Conservation (phyloP, 2,797 vertebrate species). For the Sarcophilus harrisii region DNA sequence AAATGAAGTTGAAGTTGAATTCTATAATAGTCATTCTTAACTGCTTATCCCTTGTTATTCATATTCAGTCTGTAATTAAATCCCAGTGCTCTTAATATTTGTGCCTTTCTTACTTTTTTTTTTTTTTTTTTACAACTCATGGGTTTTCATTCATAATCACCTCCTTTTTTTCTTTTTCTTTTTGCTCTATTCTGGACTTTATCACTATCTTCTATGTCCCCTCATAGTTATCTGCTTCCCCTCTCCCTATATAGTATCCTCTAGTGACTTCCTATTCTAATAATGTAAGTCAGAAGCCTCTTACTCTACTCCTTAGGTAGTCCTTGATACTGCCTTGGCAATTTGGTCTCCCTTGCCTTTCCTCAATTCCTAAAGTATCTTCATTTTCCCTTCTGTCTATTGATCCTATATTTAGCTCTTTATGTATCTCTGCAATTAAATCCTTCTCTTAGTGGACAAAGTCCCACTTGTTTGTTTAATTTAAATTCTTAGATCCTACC, state of each 20-base stretch:
- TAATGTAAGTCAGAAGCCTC: background rate
- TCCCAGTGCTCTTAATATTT: background rate
- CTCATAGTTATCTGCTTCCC: background rate
- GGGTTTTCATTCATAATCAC: background rate
- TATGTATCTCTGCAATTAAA: background rate
- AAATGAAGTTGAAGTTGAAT: background rate
- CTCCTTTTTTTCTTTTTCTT: background rate
- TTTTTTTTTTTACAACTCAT: too few relatives aligned
- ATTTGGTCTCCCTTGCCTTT: background rate
- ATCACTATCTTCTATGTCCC: background rate
- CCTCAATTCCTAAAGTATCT: background rate
- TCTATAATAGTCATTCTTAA: background rate
- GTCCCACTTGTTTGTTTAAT: background rate
- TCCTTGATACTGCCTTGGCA: background rate
- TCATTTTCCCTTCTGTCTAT: background rate
- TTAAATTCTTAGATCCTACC: background rate
- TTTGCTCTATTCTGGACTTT: background rate
- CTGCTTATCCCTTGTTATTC: background rate
- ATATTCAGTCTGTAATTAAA: background rate
- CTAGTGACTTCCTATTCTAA: background rate
- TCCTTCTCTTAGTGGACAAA: background rate
- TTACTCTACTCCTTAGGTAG: background rate
- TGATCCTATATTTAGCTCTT: background rate
- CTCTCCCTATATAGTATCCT: background rate
- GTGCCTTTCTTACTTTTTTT: background rate